Conservation (phyloP, 2,113 vertebrate species). For the Ibidorhyncha struthersii region DNA sequence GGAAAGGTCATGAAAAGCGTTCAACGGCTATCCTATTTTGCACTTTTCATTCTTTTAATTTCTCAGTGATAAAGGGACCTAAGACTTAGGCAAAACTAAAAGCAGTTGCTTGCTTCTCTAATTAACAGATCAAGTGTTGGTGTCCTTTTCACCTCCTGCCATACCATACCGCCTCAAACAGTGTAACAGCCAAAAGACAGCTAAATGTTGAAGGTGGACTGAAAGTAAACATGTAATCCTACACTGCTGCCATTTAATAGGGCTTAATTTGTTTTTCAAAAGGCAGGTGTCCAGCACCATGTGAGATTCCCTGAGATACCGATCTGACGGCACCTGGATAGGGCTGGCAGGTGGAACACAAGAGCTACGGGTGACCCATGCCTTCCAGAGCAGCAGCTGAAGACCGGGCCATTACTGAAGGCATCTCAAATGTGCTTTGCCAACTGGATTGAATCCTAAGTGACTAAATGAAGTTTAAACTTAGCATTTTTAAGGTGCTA, state of each 20-base stretch:
- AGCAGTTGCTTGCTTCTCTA: background rate
- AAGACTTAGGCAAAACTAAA: background rate
- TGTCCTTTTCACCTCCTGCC: background rate
- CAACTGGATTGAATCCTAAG: background rate
- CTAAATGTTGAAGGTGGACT: background rate
- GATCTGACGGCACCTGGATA: background rate
- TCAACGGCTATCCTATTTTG: background rate
- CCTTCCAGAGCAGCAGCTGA: background rate
- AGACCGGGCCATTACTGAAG: background rate
- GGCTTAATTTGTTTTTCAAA: background rate
- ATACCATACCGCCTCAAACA: background rate
- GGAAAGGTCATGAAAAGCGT: background rate
- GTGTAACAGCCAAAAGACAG: background rate
- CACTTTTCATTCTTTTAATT: background rate
- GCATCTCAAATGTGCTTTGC: background rate
- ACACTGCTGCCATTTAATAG: background rate
- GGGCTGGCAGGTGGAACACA: background rate
- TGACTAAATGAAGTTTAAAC: background rate
- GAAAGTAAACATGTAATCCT: background rate
- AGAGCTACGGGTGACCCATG: fast-evolving
- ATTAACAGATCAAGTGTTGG: background rate
- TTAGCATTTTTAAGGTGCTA: background rate
- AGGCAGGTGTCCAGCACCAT: background rate
- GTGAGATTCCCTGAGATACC: background rate
- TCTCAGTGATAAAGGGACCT: background rate